Evolutionary conservation across 2,797 vertebrate species (phyloP).

Genomic region (Meriones psammophilus): DNA sequence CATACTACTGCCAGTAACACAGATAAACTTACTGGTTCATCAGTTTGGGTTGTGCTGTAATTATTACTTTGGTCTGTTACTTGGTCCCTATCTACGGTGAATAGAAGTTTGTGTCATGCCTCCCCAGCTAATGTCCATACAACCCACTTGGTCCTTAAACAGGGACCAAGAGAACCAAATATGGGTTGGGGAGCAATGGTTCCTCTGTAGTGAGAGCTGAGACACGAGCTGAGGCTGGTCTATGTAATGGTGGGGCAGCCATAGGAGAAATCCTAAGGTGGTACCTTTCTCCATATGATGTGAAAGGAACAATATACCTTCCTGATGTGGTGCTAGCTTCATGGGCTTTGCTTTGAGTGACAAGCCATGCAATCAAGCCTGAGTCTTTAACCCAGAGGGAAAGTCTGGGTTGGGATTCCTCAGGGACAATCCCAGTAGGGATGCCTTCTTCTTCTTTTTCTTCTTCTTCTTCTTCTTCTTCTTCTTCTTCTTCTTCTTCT

Average conservation of each 20-base stretch:
- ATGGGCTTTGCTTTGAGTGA: neutral
- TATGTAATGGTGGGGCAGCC: neutral
- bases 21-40: too few relatives aligned
- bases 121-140: neutral
- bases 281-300: neutral
- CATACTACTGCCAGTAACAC: neutral
- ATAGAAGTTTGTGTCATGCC: neutral
- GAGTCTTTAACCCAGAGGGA: neutral
- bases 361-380: neutral
- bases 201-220: neutral
- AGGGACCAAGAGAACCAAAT: too few relatives aligned
- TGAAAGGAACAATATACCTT: neutral
- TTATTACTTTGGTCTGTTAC: neutral
- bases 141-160: neutral
- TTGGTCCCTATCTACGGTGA: neutral
- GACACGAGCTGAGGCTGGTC: neutral
- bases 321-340: neutral
- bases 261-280: neutral
- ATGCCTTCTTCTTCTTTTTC: too few relatives aligned
- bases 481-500: too few relatives aligned
- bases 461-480: too few relatives aligned
- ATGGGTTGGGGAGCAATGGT: neutral
- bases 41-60: neutral
- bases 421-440: neutral
- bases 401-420: neutral